A percentile compares a stretch with the other conserved stretches of the same genome.
phyloP scores from a whole-genome alignment of 2,113 vertebrate species.

The Bubo scandiacus region DNA sequence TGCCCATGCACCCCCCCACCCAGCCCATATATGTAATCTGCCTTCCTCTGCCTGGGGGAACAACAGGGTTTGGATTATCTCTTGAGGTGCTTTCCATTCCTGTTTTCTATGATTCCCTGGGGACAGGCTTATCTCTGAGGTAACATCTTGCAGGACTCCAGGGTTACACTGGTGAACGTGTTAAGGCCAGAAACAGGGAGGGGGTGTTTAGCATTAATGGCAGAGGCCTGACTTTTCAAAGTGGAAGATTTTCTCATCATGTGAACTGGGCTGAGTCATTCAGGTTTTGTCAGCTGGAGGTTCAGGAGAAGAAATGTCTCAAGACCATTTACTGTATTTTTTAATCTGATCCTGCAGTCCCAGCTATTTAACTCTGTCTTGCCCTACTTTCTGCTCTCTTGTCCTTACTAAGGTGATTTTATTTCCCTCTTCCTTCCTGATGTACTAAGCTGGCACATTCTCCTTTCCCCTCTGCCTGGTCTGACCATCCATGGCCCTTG shows the following conservation, averaged over 20 bases:
- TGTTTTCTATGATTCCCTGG: constrained; percentile 30
- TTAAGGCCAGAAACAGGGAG: constrained; percentile 14
- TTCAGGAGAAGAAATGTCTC: background rate
- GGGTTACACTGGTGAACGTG: background rate
- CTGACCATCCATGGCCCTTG: background rate
- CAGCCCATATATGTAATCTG: background rate
- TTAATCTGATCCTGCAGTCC: background rate
- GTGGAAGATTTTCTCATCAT: constrained; percentile 6
- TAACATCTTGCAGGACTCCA: constrained; percentile 32
- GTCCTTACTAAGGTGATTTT: background rate
- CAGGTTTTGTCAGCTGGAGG: background rate
- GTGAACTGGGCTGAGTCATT: background rate
- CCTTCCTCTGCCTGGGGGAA: background rate
- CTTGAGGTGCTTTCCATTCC: constrained; percentile 6
- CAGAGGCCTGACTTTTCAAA: background rate
- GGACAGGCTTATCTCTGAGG: constrained; percentile 30
- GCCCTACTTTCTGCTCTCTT: background rate
- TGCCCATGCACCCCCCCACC: background rate
- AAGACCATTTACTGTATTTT: background rate
- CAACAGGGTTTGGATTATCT: background rate
- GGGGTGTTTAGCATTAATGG: background rate
- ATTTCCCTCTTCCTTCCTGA: background rate
- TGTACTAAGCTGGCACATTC: background rate
- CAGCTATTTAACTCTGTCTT: background rate
- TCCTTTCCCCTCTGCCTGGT: background rate